Evolutionary conservation across 2,113 vertebrate genomes (phyloP), one percentile per base, ranked within the genome.

Genomic region (Phalacrocorax pelagicus): DNA sequence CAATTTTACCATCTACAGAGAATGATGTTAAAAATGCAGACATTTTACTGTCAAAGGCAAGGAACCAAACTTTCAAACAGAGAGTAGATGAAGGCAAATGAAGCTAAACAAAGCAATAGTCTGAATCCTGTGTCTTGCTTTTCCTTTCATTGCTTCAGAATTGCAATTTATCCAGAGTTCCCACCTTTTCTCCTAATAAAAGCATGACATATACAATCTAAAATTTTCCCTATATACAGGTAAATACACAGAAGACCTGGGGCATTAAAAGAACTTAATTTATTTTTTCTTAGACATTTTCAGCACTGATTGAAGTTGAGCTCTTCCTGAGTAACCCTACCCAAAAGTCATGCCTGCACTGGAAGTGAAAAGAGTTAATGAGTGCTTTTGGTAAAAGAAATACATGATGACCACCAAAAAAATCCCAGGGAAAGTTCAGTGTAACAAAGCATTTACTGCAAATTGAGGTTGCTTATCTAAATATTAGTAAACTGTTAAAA

Each of bases 401-500:
- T 2, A n/a, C 36, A 12, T 52, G 22, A 79, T 0, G 0, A 66
- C 51, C 52, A 58, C 30, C 15, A 69, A 70, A 86, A 92, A 69
- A 16, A 12, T 38, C 85, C 52, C 54, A 82, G 44, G 34, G 67
- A 65, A 95, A 92, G 20, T 82, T 91, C 77, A 58, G 6, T 92
- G 49, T 47, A 94, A 61, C 72, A 91, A 94, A 91, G 89, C 49
- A 71, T 42, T 32, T 67, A n/a, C 81, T 90, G 86, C 67, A 97
- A 95, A 96, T 66, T 90, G 85, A 94, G 19, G 62, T 91, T 96
- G 61, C 61, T 95, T 96, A 96, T 92, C 92, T 96, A 97, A 97
- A 97, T 97, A 97, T 96, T 97, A 95, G 91, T 92, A 96, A 97
- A 94, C 55, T 86, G 14, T 87, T 96, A 88, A 81, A 86, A 95